Evolutionary conservation across 2,113 vertebrate species (phyloP).

Genomic region (Gadus macrocephalus): DNA sequence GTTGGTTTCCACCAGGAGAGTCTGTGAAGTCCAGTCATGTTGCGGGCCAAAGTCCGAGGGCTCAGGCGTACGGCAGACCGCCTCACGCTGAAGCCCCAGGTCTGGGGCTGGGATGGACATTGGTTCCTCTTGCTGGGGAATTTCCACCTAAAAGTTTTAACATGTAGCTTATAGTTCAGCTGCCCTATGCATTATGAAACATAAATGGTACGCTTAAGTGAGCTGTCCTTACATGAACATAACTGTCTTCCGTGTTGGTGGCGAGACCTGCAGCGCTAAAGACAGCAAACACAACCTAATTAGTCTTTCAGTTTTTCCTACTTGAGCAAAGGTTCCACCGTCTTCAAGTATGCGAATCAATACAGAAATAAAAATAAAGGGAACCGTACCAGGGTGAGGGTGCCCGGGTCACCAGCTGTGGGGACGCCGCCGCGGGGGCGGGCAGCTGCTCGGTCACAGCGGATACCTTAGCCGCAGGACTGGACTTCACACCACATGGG

Average conservation of each 20-base stretch:
- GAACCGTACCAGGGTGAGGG: conserved; percentile 27
- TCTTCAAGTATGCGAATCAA: background rate
- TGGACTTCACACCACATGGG: conserved; percentile 39
- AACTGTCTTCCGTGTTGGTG: background rate
- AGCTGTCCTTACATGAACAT: conserved; percentile 9
- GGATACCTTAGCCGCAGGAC: background rate
- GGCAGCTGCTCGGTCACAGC: background rate
- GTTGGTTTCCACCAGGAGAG: conserved; percentile 19
- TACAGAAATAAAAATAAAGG: background rate
- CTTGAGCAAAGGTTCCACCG: too few relatives aligned
- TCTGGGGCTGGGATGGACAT: background rate
- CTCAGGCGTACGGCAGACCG: conserved; percentile 7
- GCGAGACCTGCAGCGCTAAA: conserved; percentile 37
- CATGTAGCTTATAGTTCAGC: too few relatives aligned
- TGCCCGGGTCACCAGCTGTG: conserved; percentile 13
- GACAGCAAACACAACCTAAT: background rate
- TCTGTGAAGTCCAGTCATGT: conserved; percentile 27
- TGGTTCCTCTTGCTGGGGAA: conserved; percentile 16
- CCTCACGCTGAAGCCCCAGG: background rate
- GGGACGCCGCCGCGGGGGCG: background rate
- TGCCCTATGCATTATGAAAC: background rate
- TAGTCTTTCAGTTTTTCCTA: too few relatives aligned
- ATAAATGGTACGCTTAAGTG: background rate
- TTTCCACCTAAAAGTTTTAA: background rate
- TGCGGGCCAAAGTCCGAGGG: background rate